A percentile compares a stretch with the other conserved stretches of the same genome.
These are phyloP conservation scores for Drosophila neonasuta DNA, from an alignment of 2,888 invertebrate species.

Conservation along the genomic window DNA sequence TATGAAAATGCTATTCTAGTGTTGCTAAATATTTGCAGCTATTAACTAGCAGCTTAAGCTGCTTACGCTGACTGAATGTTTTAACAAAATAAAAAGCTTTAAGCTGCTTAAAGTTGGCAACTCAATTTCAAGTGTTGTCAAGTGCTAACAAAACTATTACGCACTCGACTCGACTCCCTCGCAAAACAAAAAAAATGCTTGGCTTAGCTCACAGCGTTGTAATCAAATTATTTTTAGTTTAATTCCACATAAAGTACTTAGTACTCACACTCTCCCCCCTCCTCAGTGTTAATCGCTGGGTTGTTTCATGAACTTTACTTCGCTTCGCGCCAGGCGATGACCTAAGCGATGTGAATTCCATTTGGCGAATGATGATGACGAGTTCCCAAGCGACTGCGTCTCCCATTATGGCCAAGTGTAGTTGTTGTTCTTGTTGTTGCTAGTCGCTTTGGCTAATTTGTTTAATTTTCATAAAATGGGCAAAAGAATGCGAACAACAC, in stretches of 20 bases:
- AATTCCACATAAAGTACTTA: conserved; percentile 37
- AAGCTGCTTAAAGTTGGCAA: neutral
- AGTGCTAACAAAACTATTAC: neutral
- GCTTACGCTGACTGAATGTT: neutral
- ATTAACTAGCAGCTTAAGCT: conserved; percentile 5
- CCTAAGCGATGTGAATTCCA: conserved; percentile 38
- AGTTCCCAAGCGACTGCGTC: conserved; percentile 8
- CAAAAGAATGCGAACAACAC: conserved; percentile 32
- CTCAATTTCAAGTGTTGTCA: conserved; percentile 3
- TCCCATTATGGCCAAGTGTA: conserved; percentile 43
- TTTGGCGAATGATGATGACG: conserved; percentile 27
- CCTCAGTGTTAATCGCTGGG: conserved; percentile 28
- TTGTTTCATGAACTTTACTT: conserved; percentile 29
- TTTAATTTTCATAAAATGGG: conserved; percentile 40
- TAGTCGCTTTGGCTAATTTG: conserved; percentile 51
- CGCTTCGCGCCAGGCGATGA: conserved; percentile 39
- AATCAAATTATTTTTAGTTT: conserved; percentile 68
- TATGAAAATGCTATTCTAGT: neutral
- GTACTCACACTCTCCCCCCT: neutral
- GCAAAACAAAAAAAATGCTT: neutral
- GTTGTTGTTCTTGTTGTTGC: neutral
- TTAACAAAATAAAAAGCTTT: conserved; percentile 3
- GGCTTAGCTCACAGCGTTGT: conserved; percentile 63
- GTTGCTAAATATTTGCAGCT: neutral
- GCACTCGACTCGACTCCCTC: neutral